Percentiles rank a stretch among this genome's conserved stretches.
phyloP scores from a whole-genome alignment of 1,140 invertebrate species.

The Tigriopus japonicus region DNA sequence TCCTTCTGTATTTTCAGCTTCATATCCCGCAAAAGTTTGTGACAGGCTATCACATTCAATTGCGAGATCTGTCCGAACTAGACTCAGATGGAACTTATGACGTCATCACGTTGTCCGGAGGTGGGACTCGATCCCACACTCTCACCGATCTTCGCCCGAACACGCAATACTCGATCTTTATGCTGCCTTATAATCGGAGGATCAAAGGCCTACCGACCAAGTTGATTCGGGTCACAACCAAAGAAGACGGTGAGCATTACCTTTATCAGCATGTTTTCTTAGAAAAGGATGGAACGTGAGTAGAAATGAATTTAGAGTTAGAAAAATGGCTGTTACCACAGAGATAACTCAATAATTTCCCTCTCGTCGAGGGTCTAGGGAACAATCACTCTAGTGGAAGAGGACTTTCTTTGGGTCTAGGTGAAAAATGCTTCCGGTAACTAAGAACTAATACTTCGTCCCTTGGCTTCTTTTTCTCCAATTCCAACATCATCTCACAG shows the following conservation, averaged over 20 bases:
- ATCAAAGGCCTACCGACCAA: conserved; percentile 1
- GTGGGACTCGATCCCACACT: conserved; percentile 6
- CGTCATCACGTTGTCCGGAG: conserved; percentile 4
- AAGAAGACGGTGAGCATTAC: conserved; percentile 7
- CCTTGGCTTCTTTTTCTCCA: too few species aligned
- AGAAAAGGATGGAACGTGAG: background rate
- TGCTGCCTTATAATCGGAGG: background rate
- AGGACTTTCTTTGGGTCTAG: too few species aligned
- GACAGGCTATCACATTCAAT: conserved; percentile 5
- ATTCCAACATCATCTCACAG: too few species aligned
- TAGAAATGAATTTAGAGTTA: too few species aligned
- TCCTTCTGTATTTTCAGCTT: background rate
- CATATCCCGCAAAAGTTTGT: conserved; percentile 1
- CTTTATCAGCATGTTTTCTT: background rate
- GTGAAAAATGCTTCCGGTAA: too few species aligned
- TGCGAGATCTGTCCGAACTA: background rate
- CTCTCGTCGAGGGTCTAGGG: too few species aligned
- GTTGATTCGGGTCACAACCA: background rate
- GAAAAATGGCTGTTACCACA: too few species aligned
- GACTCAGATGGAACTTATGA: background rate
- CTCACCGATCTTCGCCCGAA: conserved; percentile 1
- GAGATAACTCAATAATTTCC: too few species aligned
- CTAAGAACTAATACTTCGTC: too few species aligned
- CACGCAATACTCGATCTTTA: conserved; percentile 2
- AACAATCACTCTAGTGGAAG: too few species aligned